Percentiles rank a stretch among this genome's conserved stretches.
Evolutionary conservation across 2,797 vertebrate species (phyloP).

Genomic region (Pachyuromys duprasi): DNA sequence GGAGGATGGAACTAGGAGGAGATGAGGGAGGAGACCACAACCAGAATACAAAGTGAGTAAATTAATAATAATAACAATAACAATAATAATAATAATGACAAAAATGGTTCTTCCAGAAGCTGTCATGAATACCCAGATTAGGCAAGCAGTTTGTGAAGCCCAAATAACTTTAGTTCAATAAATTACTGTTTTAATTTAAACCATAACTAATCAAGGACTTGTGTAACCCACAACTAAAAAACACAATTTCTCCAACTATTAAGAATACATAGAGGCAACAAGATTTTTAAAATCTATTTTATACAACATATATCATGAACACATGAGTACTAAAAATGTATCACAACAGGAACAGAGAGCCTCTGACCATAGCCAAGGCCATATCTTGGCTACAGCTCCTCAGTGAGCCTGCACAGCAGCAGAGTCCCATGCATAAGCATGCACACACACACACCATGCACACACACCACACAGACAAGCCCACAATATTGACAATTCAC

Average conservation of each 20-base stretch:
- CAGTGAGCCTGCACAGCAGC: neutral
- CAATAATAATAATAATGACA: too few relatives aligned
- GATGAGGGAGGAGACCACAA: too few relatives aligned
- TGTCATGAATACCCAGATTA: neutral
- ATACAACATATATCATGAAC: neutral
- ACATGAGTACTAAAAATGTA: neutral
- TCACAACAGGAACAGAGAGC: neutral
- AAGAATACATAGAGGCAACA: neutral
- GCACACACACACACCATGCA: neutral
- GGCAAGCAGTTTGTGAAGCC: neutral
- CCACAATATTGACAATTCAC: neutral
- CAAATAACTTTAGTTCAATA: neutral
- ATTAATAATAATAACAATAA: too few relatives aligned
- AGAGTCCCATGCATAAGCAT: neutral
- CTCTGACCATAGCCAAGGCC: neutral
- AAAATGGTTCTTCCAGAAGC: slow-evolving; percentile 14
- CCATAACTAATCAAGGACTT: neutral
- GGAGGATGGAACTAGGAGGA: too few relatives aligned
- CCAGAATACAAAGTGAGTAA: too few relatives aligned
- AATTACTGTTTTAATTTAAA: slow-evolving; percentile 30
- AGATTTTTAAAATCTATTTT: neutral
- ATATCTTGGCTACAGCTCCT: neutral
- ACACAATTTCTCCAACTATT: neutral
- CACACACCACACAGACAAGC: neutral
- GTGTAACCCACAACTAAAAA: neutral